Conservation (phyloP, 2,888 invertebrate species). For the Anagyrus pseudococci region DNA sequence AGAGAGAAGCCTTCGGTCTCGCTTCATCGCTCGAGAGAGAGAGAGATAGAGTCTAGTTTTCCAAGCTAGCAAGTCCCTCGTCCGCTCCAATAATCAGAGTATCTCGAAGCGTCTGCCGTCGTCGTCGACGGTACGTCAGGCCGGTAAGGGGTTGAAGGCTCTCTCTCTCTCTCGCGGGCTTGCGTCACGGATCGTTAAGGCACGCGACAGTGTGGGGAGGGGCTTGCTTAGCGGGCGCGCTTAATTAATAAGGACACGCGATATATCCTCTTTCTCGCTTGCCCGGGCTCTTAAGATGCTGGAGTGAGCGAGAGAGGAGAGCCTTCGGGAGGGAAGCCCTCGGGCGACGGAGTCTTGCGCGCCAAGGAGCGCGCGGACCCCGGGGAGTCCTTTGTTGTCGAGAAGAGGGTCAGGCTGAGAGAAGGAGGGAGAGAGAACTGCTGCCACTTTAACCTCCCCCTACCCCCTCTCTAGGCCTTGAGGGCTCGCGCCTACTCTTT, state of each 20-base stretch:
- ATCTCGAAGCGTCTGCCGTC: not conserved
- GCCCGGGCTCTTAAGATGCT: slow-evolving; percentile 13
- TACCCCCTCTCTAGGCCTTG: too few relatives aligned
- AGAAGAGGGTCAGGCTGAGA: slow-evolving; percentile 49
- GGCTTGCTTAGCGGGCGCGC: slow-evolving; percentile 56
- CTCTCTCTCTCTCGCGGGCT: too few relatives aligned
- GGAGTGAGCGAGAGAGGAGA: too few relatives aligned
- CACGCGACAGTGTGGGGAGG: slow-evolving; percentile 49
- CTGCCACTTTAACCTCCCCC: slow-evolving; percentile 59
- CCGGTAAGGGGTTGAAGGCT: not conserved
- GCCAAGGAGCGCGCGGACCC: slow-evolving; percentile 51
- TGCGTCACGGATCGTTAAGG: slow-evolving; percentile 59
- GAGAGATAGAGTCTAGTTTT: too few relatives aligned
- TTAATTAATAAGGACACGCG: slow-evolving; percentile 63
- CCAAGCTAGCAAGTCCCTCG: not conserved
- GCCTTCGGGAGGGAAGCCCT: too few relatives aligned
- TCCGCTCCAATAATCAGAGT: not conserved
- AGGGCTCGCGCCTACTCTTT: slow-evolving; percentile 47
- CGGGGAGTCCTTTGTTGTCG: slow-evolving; percentile 61
- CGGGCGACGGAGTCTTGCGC: too few relatives aligned
- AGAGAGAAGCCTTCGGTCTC: too few relatives aligned
- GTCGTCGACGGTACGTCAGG: not conserved
- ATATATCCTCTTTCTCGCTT: slow-evolving; percentile 46
- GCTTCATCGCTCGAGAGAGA: too few relatives aligned
- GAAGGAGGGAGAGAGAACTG: slow-evolving; percentile 7